Conservation (phyloP, 2,888 invertebrate genomes). For the Osmoderma eremita region DNA sequence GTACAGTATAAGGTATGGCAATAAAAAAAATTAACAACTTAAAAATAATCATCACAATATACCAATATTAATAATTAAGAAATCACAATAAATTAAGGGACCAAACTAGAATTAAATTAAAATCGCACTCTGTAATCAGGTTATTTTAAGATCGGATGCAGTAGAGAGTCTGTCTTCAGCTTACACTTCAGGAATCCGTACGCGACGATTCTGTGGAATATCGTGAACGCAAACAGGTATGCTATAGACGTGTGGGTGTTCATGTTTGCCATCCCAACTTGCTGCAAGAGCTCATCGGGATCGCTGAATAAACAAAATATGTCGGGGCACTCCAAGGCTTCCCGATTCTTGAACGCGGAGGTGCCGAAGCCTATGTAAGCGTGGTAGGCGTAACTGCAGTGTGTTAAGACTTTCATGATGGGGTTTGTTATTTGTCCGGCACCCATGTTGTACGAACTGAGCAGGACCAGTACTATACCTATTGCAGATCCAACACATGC, state of each 20-base stretch:
- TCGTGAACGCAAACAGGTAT: constrained; percentile 37
- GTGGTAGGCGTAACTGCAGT: constrained; percentile 73
- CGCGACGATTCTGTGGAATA: constrained; percentile 41
- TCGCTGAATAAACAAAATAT: constrained; percentile 44
- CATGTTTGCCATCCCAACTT: constrained; percentile 43
- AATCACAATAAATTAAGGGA: constrained; percentile 2
- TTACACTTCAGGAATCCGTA: constrained; percentile 42
- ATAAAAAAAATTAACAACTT: no score
- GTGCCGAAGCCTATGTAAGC: constrained; percentile 68
- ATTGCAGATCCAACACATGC: constrained; percentile 70
- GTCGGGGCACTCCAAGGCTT: constrained; percentile 35
- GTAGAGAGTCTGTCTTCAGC: constrained; percentile 40
- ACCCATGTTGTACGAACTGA: constrained; percentile 73
- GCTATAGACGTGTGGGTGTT: constrained; percentile 35
- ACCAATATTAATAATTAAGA: neutral
- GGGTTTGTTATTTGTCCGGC: constrained; percentile 68
- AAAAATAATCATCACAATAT: no score
- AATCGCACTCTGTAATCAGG: neutral
- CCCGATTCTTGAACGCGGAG: constrained; percentile 26
- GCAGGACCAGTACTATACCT: constrained; percentile 68
- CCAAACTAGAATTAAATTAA: neutral
- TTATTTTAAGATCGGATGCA: constrained; percentile 29
- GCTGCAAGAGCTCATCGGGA: constrained; percentile 40
- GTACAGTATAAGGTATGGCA: no score
- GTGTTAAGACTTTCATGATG: constrained; percentile 68